Base-by-base conservation (phyloP, 2,888 invertebrate species). In the Coremacera marginata region DNA sequence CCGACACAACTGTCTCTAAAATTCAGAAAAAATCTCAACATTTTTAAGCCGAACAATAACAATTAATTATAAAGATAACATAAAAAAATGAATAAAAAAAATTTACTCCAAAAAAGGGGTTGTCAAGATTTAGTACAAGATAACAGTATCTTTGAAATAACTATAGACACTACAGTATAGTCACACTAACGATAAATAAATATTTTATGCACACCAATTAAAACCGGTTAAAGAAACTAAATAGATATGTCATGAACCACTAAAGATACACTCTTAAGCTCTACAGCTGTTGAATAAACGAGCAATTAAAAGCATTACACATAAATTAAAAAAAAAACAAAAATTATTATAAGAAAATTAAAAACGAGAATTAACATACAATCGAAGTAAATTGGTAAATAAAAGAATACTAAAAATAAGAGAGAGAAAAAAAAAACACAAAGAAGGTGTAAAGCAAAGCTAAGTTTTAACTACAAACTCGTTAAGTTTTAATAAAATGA, bases 191-290 rank as follows among this genome's bases (percentile, higher is more conserved):
- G 14, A 44, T 44, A 44, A 44, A 44, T 44, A 14, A 11, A 11
- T 44, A 44, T 44, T 44, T 44, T 11, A 44, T 2, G 11, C 11
- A 44, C 44, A 44, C 11, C 14, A 44, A 44, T 44, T 11, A 14
- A 44, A 44, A 11, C 44, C 44, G 14, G 44, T 44, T 44, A n/a
- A n/a, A n/a, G n/a, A n/a, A n/a, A 14, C 44, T 7, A 44, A 11
- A 14, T 44, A 44, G 37, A 11, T 44, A 44, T n/a, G 19, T 22
- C n/a, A 5, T 44, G 31, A 70, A 25, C 37, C 22, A 52, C 7
- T 52, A 55, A 22, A 70, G 55, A 55, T 55, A 70, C 9, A 55
- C n/a, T 44, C 0, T 55, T 31, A 70, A 70, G 55, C n/a, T n/a
- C n/a, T 31, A 57, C 52, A 71, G 31, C 9, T 55, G 27, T 37